Percentiles rank a stretch among this genome's conserved stretches.
Evolutionary conservation across 1,140 invertebrate genomes (phyloP).

Genomic region (Gyrodactylus bullatarudis): DNA sequence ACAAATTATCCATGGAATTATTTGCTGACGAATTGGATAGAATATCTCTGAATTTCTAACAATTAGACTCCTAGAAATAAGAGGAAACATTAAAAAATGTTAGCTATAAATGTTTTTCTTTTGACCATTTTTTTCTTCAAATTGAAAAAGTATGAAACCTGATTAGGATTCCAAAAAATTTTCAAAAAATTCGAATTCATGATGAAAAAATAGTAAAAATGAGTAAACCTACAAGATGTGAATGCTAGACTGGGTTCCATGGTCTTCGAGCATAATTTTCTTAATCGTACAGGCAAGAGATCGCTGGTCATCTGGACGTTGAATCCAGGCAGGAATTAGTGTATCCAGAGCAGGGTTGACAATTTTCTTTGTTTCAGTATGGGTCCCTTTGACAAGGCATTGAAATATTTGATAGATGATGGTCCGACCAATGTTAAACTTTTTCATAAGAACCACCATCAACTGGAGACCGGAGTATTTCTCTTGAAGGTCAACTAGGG

Average conservation of each 20-base stretch:
- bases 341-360: neutral
- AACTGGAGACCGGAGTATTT: neutral
- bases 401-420: neutral
- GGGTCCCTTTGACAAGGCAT: neutral
- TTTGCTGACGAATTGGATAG: neutral
- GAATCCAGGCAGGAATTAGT: slow-evolving; percentile 1
- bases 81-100: neutral
- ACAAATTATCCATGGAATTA: neutral
- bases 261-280: neutral
- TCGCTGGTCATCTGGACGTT: neutral
- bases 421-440: slow-evolving; percentile 1
- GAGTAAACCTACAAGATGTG: neutral
- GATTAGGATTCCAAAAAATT: too few species aligned
- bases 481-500: neutral
- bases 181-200: too few species aligned
- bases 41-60: neutral
- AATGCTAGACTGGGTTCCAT: neutral
- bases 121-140: too few species aligned
- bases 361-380: slow-evolving; percentile 1
- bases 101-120: too few species aligned
- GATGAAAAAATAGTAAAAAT: neutral
- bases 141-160: too few species aligned
- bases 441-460: neutral
- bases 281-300: neutral
- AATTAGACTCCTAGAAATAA: slow-evolving; percentile 1